Percentiles rank a stretch among this genome's conserved stretches.
These are phyloP conservation scores for Anguilla rostrata DNA, from an alignment of 2,113 vertebrate genomes.

Conservation along the genomic window DNA sequence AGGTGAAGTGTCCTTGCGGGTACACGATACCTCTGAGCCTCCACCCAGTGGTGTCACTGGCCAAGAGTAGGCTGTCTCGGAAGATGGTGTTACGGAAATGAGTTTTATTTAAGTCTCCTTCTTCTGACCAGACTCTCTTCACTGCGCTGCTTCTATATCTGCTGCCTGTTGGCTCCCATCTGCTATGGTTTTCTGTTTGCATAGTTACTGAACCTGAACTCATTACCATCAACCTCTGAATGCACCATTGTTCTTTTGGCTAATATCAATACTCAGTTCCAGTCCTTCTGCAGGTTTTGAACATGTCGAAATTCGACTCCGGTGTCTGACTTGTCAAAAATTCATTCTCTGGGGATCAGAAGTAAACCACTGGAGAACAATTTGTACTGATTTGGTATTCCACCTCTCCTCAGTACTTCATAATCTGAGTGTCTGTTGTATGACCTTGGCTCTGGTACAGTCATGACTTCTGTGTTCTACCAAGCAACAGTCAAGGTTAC, in stretches of 20 bases:
- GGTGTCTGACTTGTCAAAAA: neutral
- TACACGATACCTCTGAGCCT: constrained; percentile 19
- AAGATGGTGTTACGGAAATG: constrained; percentile 47
- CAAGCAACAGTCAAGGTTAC: neutral
- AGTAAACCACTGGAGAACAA: neutral
- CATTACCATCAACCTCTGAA: constrained; percentile 66
- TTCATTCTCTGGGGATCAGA: neutral
- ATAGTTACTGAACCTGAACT: constrained; percentile 69
- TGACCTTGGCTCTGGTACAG: neutral
- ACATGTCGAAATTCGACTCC: constrained; percentile 3
- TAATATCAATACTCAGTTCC: constrained; percentile 58
- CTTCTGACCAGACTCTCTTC: constrained; percentile 56
- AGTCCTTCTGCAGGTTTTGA: constrained; percentile 44
- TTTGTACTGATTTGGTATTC: neutral
- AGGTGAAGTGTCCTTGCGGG: constrained; percentile 44
- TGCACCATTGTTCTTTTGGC: constrained; percentile 65
- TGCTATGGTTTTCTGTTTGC: constrained; percentile 70
- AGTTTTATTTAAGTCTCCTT: constrained; percentile 66
- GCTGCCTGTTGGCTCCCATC: constrained; percentile 70
- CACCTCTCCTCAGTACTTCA: neutral
- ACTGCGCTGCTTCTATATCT: constrained; percentile 66
- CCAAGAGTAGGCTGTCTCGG: constrained; percentile 50
- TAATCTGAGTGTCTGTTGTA: neutral
- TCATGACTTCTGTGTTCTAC: neutral
- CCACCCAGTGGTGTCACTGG: constrained; percentile 54